A percentile compares a stretch with the other conserved stretches of the same genome.
phyloP scores from a whole-genome alignment of 2,797 vertebrate species.

The Petrocephalus schoutedeni region DNA sequence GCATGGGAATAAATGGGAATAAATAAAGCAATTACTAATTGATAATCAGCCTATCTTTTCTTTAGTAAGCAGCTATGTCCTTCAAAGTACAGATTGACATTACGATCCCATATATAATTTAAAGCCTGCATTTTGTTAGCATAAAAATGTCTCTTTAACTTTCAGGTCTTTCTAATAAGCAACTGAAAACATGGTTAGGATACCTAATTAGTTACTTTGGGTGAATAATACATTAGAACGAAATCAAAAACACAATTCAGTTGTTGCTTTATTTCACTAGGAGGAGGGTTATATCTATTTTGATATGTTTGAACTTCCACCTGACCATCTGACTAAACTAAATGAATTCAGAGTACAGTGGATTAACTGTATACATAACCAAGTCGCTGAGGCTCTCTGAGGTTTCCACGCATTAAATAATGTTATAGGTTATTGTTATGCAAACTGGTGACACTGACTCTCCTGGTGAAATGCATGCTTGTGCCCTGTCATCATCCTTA shows the following conservation, averaged over 20 bases:
- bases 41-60: conserved; percentile 63
- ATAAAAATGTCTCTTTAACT: conserved; percentile 27
- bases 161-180: conserved; percentile 16
- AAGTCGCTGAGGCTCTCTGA: neutral
- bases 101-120: conserved; percentile 60
- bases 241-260: conserved; percentile 4
- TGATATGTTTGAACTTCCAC: neutral
- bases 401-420: neutral
- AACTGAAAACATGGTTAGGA: neutral
- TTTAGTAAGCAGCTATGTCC: conserved; percentile 65
- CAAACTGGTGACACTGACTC: neutral
- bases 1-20: conserved; percentile 49
- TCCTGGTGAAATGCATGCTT: neutral
- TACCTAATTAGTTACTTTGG: conserved; percentile 17
- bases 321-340: neutral
- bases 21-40: conserved; percentile 70
- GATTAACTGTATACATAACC: neutral
- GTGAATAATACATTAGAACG: neutral
- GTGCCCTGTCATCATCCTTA: neutral
- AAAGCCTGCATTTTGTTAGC: conserved; percentile 34
- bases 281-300: neutral
- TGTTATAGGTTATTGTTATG: neutral
- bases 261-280: neutral
- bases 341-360: neutral
- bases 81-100: conserved; percentile 67